Percentiles rank a stretch among this genome's conserved stretches.
These are phyloP conservation scores for Dicentrarchus labrax DNA, from an alignment of 2,113 vertebrate genomes.

Conservation along the genomic window DNA sequence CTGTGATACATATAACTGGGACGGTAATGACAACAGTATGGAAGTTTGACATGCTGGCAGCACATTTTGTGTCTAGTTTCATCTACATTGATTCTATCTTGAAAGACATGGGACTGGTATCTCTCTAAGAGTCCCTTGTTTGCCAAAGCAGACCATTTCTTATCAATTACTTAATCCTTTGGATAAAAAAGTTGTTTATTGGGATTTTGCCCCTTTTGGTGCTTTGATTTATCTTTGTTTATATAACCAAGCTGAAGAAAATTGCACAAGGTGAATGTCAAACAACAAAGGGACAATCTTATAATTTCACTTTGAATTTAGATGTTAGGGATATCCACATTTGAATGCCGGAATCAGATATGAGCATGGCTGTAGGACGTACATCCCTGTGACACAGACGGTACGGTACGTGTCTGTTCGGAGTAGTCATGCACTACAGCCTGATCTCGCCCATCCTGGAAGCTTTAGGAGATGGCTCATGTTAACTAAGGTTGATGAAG, in stretches of 20 bases:
- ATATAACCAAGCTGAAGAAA: not conserved
- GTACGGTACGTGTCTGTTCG: not conserved
- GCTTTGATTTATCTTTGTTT: slow-evolving; percentile 18
- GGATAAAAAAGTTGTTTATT: slow-evolving; percentile 20
- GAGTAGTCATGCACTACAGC: not conserved
- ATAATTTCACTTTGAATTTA: slow-evolving; percentile 13
- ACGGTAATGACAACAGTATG: slow-evolving; percentile 2
- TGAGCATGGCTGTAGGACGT: not conserved
- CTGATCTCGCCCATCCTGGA: not conserved
- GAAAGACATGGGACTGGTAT: slow-evolving; percentile 12
- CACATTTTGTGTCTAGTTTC: not conserved
- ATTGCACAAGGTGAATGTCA: slow-evolving; percentile 2
- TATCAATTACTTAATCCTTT: slow-evolving; percentile 13
- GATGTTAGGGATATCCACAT: not conserved
- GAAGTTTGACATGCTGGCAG: slow-evolving; percentile 21
- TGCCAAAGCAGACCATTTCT: slow-evolving; percentile 15
- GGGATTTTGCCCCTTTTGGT: not conserved
- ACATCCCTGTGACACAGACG: not conserved
- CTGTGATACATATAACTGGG: not conserved
- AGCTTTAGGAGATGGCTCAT: not conserved
- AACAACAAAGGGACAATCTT: not conserved
- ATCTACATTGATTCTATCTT: slow-evolving; percentile 1
- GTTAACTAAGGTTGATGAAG: not conserved
- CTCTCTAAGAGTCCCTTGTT: slow-evolving; percentile 21
- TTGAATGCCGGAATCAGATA: not conserved